Evolutionary conservation across 2,888 invertebrate genomes (phyloP).

Genomic region (Drosophila leonis): DNA sequence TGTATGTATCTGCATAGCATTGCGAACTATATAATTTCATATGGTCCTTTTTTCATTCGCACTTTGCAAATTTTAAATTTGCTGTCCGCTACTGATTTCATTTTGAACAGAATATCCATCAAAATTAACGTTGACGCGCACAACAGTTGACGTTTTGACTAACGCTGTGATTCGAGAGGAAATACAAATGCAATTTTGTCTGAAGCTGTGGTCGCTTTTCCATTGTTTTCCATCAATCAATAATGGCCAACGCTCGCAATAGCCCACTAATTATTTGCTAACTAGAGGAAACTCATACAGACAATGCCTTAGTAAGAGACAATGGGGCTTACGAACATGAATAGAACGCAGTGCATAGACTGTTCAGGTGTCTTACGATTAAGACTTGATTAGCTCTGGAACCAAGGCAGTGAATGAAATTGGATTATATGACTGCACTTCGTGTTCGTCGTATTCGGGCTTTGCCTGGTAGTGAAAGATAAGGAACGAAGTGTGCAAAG

Average conservation of each 20-base stretch:
- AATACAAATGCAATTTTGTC: background rate
- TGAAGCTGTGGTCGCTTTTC: background rate
- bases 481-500: too few relatives aligned
- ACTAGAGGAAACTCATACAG: background rate
- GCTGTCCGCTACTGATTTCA: background rate
- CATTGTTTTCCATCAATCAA: background rate
- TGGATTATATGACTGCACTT: too few relatives aligned
- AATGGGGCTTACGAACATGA: background rate
- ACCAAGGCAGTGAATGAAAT: too few relatives aligned
- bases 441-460: too few relatives aligned
- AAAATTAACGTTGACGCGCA: background rate
- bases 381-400: too few relatives aligned
- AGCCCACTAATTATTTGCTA: conserved; percentile 12
- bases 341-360: background rate
- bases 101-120: background rate
- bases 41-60: background rate
- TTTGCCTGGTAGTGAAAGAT: too few relatives aligned
- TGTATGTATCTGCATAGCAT: too few relatives aligned
- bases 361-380: background rate
- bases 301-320: background rate
- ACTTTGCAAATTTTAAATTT: background rate
- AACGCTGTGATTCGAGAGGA: background rate
- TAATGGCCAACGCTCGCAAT: background rate
- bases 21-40: too few relatives aligned
- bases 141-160: background rate